Evolutionary conservation across 2,888 invertebrate genomes (phyloP).

Genomic region (Ligdia adustata): DNA sequence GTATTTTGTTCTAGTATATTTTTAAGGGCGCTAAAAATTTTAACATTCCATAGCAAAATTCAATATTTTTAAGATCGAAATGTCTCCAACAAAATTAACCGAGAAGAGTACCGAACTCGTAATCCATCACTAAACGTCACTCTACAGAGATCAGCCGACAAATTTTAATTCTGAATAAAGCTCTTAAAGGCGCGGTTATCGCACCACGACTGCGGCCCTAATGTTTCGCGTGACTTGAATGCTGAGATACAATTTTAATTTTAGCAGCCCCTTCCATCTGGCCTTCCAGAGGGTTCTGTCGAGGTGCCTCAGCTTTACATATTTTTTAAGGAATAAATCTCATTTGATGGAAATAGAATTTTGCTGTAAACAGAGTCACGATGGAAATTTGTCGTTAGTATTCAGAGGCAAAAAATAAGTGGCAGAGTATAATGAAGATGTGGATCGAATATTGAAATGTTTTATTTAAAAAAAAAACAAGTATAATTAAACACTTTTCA

Average conservation of each 20-base stretch:
- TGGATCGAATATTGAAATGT: conserved; percentile 20
- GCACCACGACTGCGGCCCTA: conserved; percentile 66
- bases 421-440: conserved; percentile 23
- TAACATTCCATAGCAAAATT: no score
- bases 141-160: conserved; percentile 70
- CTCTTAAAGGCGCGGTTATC: conserved; percentile 79
- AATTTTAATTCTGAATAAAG: conserved; percentile 81
- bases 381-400: conserved; percentile 75
- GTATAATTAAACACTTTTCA: no score
- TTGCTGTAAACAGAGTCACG: conserved; percentile 68
- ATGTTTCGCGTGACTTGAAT: conserved; percentile 83
- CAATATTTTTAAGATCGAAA: no score
- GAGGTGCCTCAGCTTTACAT: conserved; percentile 75
- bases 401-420: conserved; percentile 53
- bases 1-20: neutral
- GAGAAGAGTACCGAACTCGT: conserved; percentile 57
- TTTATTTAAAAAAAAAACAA: neutral
- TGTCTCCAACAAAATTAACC: conserved; percentile 44
- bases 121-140: conserved; percentile 75
- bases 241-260: conserved; percentile 81
- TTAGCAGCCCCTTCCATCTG: conserved; percentile 54
- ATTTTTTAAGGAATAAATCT: conserved; percentile 78
- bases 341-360: conserved; percentile 78
- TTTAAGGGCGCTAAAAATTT: no score
- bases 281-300: conserved; percentile 36